A percentile compares a stretch with the other conserved stretches of the same genome.
These are phyloP conservation scores for Bubo bubo DNA, from an alignment of 2,113 vertebrate genomes.

Conservation along the genomic window DNA sequence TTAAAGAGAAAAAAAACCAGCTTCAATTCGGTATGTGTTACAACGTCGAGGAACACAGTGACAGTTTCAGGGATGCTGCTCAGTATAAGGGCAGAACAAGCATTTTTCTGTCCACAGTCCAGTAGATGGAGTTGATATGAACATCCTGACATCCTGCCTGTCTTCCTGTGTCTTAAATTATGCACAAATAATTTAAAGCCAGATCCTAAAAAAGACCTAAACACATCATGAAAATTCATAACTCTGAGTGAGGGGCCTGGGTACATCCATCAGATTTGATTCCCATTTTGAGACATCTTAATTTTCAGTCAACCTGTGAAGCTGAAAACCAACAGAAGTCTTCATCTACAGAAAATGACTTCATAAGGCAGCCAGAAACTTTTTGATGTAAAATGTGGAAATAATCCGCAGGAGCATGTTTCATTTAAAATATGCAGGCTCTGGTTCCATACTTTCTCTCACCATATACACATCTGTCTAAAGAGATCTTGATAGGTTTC, in stretches of 20 bases:
- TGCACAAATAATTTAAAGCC: neutral
- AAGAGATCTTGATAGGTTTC: neutral
- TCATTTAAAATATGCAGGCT: neutral
- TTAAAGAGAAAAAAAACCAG: neutral
- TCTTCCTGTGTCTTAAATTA: neutral
- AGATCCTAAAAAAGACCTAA: neutral
- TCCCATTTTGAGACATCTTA: neutral
- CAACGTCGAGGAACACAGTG: neutral
- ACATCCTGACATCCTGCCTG: neutral
- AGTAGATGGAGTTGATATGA: neutral
- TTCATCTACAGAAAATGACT: neutral
- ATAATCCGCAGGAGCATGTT: neutral
- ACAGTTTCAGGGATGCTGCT: neutral
- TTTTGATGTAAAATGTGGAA: neutral
- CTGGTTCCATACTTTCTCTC: neutral
- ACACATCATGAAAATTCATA: neutral
- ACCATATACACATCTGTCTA: neutral
- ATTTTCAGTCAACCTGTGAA: neutral
- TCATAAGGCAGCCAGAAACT: neutral
- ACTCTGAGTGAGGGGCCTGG: neutral
- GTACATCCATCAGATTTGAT: neutral
- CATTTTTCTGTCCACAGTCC: neutral
- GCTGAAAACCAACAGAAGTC: neutral
- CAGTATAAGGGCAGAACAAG: neutral
- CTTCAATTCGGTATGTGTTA: neutral